Evolutionary conservation across 2,113 vertebrate species (phyloP).

Genomic region (Pandion haliaetus): DNA sequence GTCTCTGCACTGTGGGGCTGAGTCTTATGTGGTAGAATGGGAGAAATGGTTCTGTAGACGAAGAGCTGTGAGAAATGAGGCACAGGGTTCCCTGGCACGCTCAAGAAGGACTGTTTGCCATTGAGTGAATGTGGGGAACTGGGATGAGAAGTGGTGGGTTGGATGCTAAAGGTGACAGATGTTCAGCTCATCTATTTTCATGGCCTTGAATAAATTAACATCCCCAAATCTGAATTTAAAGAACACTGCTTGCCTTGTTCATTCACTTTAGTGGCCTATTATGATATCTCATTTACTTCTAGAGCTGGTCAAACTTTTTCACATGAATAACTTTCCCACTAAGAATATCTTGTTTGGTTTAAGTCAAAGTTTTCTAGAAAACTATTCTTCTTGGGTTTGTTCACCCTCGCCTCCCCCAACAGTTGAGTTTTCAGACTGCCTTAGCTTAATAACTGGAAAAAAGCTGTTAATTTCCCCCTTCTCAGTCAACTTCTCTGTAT

Average conservation of each 20-base stretch:
- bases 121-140: neutral
- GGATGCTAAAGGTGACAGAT: neutral
- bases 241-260: neutral
- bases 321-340: neutral
- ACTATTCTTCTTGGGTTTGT: neutral
- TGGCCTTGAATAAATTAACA: neutral
- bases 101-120: neutral
- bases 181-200: neutral
- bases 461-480: neutral
- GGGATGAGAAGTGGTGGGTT: neutral
- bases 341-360: neutral
- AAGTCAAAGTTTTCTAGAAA: neutral
- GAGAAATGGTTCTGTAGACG: neutral
- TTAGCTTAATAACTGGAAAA: neutral
- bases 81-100: accelerated
- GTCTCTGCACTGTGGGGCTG: no score
- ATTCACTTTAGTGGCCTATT: neutral
- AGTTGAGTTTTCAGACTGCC: neutral
- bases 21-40: accelerated
- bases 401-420: no score
- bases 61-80: neutral
- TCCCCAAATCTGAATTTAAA: neutral
- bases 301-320: neutral
- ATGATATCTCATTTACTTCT: neutral
- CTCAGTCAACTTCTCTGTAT: neutral